A percentile compares a stretch with the other conserved stretches of the same genome.
Conservation (phyloP, 1,140 invertebrate genomes). For the Panagrolaimus sp. region DNA sequence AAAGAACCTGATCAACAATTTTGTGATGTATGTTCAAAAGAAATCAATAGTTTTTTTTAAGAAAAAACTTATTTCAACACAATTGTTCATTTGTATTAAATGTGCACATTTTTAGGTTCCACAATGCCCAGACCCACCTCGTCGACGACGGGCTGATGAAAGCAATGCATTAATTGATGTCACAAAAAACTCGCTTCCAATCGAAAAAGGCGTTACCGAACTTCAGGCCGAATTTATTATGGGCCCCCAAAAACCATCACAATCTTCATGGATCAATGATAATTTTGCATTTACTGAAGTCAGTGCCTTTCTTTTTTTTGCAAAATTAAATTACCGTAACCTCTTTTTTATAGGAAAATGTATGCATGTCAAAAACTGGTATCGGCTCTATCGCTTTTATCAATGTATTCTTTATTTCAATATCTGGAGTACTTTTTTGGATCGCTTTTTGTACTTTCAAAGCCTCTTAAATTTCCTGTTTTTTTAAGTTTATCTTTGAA, state of each 20-base stretch:
- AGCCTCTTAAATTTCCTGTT: not conserved
- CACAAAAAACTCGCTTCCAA: constrained; percentile 1
- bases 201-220: constrained; percentile 19
- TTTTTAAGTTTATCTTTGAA: too few relatives aligned
- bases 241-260: not conserved
- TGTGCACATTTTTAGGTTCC: constrained; percentile 49
- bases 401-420: not conserved
- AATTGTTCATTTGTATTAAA: constrained; percentile 21
- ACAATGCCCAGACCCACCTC: constrained; percentile 56
- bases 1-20: constrained; percentile 52
- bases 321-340: not conserved
- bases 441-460: constrained; percentile 4
- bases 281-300: not conserved
- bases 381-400: not conserved
- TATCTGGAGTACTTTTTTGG: constrained; percentile 8
- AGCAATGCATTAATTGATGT: not conserved
- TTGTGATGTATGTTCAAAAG: constrained; percentile 43
- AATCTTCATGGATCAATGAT: constrained; percentile 15
- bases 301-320: constrained; percentile 5
- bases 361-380: constrained; percentile 21
- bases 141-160: constrained; percentile 30
- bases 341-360: constrained; percentile 15
- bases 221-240: constrained; percentile 10
- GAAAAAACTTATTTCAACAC: constrained; percentile 7
- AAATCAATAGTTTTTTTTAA: not conserved